phyloP scores from a whole-genome alignment of 2,797 vertebrate genomes.

The Poeciliopsis gracilis region DNA sequence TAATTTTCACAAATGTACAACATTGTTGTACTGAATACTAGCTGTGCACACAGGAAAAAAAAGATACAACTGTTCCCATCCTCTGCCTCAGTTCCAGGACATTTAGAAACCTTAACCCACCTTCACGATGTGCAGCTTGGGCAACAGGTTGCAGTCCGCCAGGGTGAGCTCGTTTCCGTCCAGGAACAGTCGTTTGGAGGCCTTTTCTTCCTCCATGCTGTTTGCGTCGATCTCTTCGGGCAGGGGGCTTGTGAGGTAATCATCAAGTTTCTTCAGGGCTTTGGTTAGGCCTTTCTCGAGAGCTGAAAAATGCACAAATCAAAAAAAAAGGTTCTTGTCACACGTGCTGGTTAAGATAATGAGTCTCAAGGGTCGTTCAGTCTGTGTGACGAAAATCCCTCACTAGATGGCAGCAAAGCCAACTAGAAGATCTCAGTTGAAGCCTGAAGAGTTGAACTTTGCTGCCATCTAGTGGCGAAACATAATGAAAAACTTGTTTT shows the following conservation, averaged over 20 bases:
- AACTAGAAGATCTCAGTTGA: background rate
- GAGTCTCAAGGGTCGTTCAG: background rate
- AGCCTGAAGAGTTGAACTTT: constrained; percentile 47
- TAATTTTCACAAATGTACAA: background rate
- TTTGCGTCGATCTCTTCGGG: constrained; percentile 91
- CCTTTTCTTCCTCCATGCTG: constrained; percentile 86
- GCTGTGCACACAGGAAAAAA: background rate
- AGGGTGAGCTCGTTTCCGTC: constrained; percentile 94
- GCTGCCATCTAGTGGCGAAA: constrained; percentile 71
- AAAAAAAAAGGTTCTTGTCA: background rate
- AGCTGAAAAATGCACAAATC: constrained; percentile 66
- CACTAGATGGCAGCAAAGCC: constrained; percentile 63
- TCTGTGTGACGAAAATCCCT: background rate
- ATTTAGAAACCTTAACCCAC: constrained; percentile 65
- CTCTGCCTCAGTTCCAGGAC: background rate
- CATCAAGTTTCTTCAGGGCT: constrained; percentile 91
- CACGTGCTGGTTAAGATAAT: background rate
- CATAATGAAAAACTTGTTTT: background rate
- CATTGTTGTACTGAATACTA: background rate
- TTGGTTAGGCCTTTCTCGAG: constrained; percentile 89
- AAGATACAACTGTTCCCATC: background rate
- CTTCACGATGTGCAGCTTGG: constrained; percentile 98
- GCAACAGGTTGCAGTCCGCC: constrained; percentile 97
- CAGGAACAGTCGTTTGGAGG: constrained; percentile 88
- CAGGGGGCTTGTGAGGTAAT: constrained; percentile 88